Conservation (phyloP, 2,113 vertebrate species). For the Boleophthalmus pectinirostris region DNA sequence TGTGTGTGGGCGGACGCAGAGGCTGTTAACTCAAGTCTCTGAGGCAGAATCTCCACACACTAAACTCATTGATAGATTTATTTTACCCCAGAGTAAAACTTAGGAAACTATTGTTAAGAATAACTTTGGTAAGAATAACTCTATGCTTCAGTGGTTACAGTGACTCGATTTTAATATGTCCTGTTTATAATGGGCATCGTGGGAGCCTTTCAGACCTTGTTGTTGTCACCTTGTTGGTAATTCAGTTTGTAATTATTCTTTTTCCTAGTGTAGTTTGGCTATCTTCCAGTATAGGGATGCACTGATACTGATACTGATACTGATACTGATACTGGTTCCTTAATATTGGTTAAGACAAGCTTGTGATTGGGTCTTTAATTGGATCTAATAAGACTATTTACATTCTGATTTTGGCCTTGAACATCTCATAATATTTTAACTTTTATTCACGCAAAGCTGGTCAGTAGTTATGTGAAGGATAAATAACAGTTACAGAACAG, state of each 20-base stretch:
- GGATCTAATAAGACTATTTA: too few relatives aligned
- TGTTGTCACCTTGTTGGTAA: background rate
- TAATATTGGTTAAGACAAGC: too few relatives aligned
- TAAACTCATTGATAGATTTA: conserved; percentile 26
- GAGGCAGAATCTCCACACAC: conserved; percentile 24
- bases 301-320: too few relatives aligned
- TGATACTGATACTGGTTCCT: too few relatives aligned
- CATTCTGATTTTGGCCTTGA: too few relatives aligned
- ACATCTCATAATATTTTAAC: too few relatives aligned
- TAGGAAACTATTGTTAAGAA: background rate
- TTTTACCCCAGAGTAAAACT: conserved; percentile 19
- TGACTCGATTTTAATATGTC: background rate
- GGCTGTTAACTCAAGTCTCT: conserved; percentile 35
- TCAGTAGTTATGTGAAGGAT: too few relatives aligned
- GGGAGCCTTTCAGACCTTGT: background rate
- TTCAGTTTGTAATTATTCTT: background rate
- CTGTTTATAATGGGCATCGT: background rate
- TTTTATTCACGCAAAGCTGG: too few relatives aligned
- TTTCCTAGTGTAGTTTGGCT: background rate
- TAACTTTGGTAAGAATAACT: background rate
- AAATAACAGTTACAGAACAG: too few relatives aligned
- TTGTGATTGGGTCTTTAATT: too few relatives aligned
- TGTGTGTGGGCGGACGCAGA: conserved; percentile 32
- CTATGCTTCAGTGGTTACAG: background rate
- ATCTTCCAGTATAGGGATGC: too few relatives aligned